Conservation (phyloP, 2,113 vertebrate species). For the Rissa tridactyla region DNA sequence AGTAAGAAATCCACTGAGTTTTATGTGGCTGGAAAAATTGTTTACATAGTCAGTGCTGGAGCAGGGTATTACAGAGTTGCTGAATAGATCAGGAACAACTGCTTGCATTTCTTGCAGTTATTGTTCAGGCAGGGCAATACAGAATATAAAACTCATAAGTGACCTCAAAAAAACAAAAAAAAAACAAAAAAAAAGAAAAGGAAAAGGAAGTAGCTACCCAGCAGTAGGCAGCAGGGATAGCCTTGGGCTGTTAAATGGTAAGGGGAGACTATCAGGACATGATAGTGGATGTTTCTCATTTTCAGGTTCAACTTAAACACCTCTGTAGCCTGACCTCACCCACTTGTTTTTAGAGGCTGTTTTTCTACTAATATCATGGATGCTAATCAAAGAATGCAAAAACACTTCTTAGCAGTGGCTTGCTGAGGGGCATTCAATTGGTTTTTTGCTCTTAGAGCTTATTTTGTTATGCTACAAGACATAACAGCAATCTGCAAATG, state of each 20-base stretch:
- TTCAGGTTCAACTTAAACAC: background rate
- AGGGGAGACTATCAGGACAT: background rate
- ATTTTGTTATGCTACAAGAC: background rate
- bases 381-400: background rate
- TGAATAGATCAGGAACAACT: background rate
- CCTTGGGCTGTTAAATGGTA: background rate
- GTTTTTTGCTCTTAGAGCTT: background rate
- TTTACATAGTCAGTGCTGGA: background rate
- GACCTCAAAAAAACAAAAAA: background rate
- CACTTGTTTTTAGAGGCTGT: background rate
- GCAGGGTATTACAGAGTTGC: background rate
- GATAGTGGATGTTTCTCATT: background rate
- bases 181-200: background rate
- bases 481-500: background rate
- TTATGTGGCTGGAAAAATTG: background rate
- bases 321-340: background rate
- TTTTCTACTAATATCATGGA: background rate
- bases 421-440: accelerated
- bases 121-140: background rate
- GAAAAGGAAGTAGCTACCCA: background rate
- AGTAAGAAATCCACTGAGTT: background rate
- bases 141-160: background rate
- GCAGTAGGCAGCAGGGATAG: background rate
- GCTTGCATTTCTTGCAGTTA: background rate
- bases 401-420: background rate